Evolutionary conservation across 2,113 vertebrate species (phyloP), one percentile per base, ranked within the genome.

Genomic region (Piaya cayana): DNA sequence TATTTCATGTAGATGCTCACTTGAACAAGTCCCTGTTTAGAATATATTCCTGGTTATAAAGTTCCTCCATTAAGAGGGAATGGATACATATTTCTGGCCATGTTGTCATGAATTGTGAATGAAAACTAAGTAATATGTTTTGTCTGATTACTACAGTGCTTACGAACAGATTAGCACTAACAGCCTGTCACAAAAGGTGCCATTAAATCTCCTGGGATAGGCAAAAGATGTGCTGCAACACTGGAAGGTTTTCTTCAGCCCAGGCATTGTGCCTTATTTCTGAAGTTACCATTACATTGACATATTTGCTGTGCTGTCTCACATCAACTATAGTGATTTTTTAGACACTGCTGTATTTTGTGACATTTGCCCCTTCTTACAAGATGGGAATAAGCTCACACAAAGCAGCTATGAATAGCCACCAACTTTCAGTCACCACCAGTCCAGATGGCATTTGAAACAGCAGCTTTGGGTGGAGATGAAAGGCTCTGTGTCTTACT

Each of bases 331-430:
- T 17, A 53, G 68, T 12, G 19, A n/a, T 42, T 43, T 22, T 89
- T 92, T 81, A 86, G 70, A 95, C 50, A 36, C 42, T 45, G 23
- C 76, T 90, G 12, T 65, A 43, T 90, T 92, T 90, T 34, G 16
- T 72, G 88, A 49, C 71, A 58, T 83, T 92, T 64, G 52, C 67
- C 92, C 72, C 68, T 95, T 90, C 68, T 95, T 90, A 79, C 82
- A 94, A 95, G 85, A 26, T 72, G 30, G 39, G 49, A 92, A 68
- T 72, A 88, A 72, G 62, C 79, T 93, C 86, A 82, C 70, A 21
- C 53, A 52, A 52, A 89, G 81, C 81, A 96, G 50, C 68, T 65
- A 64, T 83, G 71, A 94, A 86, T 72, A 82, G 80, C 80, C 59
- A 22, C 80, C 71, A 88, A 17, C 75, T 63, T 79, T 82, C 78